A percentile compares a stretch with the other conserved stretches of the same genome.
Conservation (phyloP, 2,113 vertebrate genomes). For the Etheostoma cragini region DNA sequence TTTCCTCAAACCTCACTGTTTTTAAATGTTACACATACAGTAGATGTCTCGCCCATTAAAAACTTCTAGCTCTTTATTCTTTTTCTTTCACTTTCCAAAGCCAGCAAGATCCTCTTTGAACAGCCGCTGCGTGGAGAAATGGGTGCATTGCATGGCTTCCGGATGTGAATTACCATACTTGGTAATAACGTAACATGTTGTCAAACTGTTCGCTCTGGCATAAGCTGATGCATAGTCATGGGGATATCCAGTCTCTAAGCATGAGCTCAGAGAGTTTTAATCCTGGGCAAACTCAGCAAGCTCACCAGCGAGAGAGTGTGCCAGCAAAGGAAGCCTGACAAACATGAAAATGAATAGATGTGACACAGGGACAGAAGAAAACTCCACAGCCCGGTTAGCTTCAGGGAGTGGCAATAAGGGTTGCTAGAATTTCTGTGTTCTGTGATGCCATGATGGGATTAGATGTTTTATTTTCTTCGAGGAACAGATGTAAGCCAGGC, state of each 20-base stretch:
- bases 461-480: neutral
- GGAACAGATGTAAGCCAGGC: neutral
- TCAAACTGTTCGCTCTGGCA: constrained; percentile 53
- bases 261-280: constrained; percentile 70
- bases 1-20: constrained; percentile 51
- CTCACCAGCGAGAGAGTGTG: constrained; percentile 36
- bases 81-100: constrained; percentile 11
- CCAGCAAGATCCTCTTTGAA: constrained; percentile 13
- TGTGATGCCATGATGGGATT: neutral
- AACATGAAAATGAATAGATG: constrained; percentile 51
- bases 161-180: constrained; percentile 43
- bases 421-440: neutral
- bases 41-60: constrained; percentile 22
- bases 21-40: constrained; percentile 12
- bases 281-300: constrained; percentile 64
- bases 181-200: constrained; percentile 65
- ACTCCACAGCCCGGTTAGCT: constrained; percentile 26
- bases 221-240: constrained; percentile 64
- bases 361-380: constrained; percentile 20
- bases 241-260: constrained; percentile 63
- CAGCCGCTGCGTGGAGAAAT: neutral
- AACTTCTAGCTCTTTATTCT: constrained; percentile 1
- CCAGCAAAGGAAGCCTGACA: constrained; percentile 51
- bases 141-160: neutral
- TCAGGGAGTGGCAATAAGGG: neutral